phyloP scores from a whole-genome alignment of 2,113 vertebrate species.

The Psettodes erumei region DNA sequence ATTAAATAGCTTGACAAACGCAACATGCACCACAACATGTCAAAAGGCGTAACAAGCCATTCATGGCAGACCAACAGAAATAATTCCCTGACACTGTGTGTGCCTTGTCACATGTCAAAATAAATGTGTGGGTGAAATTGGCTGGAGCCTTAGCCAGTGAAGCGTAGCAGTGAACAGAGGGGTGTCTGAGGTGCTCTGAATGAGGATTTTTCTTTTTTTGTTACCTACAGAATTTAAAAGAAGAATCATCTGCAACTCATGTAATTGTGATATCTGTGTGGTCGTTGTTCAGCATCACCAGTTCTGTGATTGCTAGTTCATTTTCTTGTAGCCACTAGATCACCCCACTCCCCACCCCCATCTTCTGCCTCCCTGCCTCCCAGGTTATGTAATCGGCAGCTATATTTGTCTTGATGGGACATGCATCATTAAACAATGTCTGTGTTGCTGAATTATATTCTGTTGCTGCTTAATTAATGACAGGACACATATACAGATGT shows the following conservation, averaged over 20 bases:
- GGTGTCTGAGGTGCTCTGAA: slow-evolving; percentile 48
- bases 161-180: slow-evolving; percentile 55
- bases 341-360: slow-evolving; percentile 6
- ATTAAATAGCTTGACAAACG: slow-evolving; percentile 36
- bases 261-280: slow-evolving; percentile 14
- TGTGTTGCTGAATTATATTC: slow-evolving; percentile 56
- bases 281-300: slow-evolving; percentile 21
- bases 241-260: slow-evolving; percentile 43
- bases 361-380: slow-evolving; percentile 60
- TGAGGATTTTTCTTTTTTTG: slow-evolving; percentile 28
- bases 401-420: slow-evolving; percentile 74
- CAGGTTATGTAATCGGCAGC: slow-evolving; percentile 73
- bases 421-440: slow-evolving; percentile 71
- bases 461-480: slow-evolving; percentile 68
- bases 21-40: slow-evolving; percentile 33
- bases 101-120: slow-evolving; percentile 75
- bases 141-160: slow-evolving; percentile 68
- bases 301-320: slow-evolving; percentile 45
- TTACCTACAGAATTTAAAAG: slow-evolving; percentile 30
- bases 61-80: slow-evolving; percentile 57
- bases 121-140: slow-evolving; percentile 74
- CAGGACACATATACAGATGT: slow-evolving; percentile 28
- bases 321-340: slow-evolving; percentile 49
- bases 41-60: slow-evolving; percentile 47
- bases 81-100: slow-evolving; percentile 64